Conservation (phyloP, 2,113 vertebrate species). For the Chaetops frenatus region DNA sequence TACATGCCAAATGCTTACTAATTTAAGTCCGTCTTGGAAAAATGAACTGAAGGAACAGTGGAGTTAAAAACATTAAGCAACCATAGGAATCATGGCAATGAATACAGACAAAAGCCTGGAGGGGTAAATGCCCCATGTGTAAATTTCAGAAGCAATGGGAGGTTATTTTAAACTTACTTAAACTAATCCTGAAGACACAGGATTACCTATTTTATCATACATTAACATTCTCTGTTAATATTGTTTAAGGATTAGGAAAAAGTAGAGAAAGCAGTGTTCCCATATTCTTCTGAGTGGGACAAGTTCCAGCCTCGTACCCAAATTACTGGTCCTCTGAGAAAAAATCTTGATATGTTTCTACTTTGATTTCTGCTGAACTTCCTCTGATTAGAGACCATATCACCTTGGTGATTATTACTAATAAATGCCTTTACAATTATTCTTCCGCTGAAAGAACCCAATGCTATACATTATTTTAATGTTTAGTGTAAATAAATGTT, state of each 20-base stretch:
- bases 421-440: not conserved
- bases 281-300: not conserved
- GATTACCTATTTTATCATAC: not conserved
- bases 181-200: not conserved
- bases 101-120: not conserved
- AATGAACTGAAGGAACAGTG: not conserved
- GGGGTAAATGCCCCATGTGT: rapidly evolving
- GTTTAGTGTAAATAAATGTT: no score
- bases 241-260: not conserved
- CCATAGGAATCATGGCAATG: not conserved
- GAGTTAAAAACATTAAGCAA: not conserved
- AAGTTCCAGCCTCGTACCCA: not conserved
- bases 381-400: not conserved
- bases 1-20: not conserved
- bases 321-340: not conserved
- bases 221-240: not conserved
- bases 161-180: not conserved
- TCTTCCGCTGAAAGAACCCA: not conserved
- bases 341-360: not conserved
- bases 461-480: not conserved
- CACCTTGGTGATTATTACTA: not conserved
- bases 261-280: not conserved
- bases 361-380: not conserved
- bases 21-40: not conserved
- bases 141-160: not conserved